Percentiles rank a stretch among this genome's conserved stretches.
phyloP scores from a whole-genome alignment of 2,113 vertebrate species.

The Chloroceryle aenea region DNA sequence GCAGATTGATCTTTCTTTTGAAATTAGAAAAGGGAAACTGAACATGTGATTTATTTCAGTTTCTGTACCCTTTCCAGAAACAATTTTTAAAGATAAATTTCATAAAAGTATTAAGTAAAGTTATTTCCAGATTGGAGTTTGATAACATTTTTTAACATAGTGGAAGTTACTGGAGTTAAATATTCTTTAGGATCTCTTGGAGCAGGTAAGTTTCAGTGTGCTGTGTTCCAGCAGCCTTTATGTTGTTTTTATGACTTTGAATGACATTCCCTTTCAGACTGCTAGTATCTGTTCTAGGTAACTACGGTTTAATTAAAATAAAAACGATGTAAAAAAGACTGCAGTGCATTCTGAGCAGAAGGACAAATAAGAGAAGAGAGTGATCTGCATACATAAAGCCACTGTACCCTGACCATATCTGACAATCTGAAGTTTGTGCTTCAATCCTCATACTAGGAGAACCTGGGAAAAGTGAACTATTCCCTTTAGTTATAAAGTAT shows the following conservation, averaged over 20 bases:
- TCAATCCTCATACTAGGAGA: not conserved
- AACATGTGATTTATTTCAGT: not conserved
- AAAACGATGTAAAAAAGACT: not conserved
- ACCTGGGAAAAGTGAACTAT: not conserved
- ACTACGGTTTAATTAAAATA: not conserved
- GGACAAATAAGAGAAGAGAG: not conserved
- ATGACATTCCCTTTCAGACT: not conserved
- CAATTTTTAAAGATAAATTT: not conserved
- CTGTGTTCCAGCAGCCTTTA: not conserved
- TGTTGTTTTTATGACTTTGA: not conserved
- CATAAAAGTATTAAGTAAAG: not conserved
- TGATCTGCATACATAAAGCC: not conserved
- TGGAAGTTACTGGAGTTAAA: not conserved
- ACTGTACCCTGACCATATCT: not conserved
- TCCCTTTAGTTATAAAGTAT: not conserved
- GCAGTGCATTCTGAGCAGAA: not conserved
- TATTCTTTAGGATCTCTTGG: not conserved
- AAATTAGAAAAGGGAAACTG: not conserved
- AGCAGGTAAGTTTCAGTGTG: not conserved
- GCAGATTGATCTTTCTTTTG: not conserved
- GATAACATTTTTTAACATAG: not conserved
- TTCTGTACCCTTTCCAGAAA: not conserved
- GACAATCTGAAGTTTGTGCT: not conserved
- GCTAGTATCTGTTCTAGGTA: not conserved
- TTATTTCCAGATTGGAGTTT: not conserved